Conservation (phyloP, 1,140 invertebrate species). For the Zelostemma sp. region DNA sequence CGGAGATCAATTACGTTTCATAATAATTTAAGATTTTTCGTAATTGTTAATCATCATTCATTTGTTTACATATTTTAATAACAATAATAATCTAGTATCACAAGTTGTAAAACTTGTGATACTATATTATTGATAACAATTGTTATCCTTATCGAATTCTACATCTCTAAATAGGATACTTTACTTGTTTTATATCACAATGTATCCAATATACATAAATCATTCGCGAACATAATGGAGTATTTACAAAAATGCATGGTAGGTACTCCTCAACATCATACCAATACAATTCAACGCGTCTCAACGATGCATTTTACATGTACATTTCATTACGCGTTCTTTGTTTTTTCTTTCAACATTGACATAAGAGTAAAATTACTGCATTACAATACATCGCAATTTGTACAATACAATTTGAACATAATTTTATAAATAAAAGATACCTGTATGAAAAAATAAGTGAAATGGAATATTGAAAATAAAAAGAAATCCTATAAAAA, state of each 20-base stretch:
- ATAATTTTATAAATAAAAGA: background rate
- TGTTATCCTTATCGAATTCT: no score
- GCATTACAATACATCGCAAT: background rate
- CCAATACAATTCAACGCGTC: no score
- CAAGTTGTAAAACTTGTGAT: no score
- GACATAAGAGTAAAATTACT: background rate
- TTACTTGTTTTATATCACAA: no score
- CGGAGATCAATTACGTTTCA: constrained; percentile 61
- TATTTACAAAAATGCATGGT: constrained; percentile 7
- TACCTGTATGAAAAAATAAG: background rate
- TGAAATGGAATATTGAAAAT: background rate
- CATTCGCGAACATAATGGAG: constrained; percentile 11
- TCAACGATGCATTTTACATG: background rate
- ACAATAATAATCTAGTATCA: constrained; percentile 63
- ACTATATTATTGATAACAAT: constrained; percentile 42
- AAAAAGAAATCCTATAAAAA: constrained; percentile 2
- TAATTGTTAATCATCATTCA: constrained; percentile 18
- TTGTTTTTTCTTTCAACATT: background rate
- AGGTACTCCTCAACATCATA: background rate
- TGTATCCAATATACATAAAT: constrained; percentile 10
- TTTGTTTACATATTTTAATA: constrained; percentile 14
- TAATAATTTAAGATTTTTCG: constrained; percentile 12
- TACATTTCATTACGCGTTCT: background rate
- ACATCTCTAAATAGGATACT: no score
- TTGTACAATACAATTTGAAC: background rate